Evolutionary conservation across 2,113 vertebrate species (phyloP).

Genomic region (Eudorcas thomsonii): DNA sequence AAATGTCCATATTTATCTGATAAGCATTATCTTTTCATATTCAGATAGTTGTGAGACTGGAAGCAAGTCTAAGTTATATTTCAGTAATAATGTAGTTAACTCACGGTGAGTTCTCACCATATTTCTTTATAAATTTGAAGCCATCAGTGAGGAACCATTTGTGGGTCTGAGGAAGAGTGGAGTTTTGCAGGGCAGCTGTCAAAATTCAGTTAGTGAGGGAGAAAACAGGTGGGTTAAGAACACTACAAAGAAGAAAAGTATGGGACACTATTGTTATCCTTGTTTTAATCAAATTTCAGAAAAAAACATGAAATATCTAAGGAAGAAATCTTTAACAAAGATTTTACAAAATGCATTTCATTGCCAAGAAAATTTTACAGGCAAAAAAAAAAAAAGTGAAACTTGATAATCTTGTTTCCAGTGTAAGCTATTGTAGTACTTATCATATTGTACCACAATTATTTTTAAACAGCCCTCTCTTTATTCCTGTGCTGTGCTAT

Average conservation of each 20-base stretch:
- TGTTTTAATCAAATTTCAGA: neutral
- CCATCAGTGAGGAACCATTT: neutral
- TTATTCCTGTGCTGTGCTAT: neutral
- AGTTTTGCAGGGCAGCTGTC: neutral
- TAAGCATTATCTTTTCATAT: neutral
- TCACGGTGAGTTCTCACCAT: neutral
- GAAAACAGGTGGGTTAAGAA: neutral
- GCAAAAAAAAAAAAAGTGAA: neutral
- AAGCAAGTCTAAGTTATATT: neutral
- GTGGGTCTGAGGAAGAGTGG: neutral
- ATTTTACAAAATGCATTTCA: neutral
- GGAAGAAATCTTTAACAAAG: neutral
- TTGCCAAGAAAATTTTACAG: neutral
- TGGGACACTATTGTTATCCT: neutral
- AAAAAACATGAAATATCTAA: neutral
- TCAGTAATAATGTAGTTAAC: neutral
- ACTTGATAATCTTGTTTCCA: neutral
- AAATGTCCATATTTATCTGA: neutral
- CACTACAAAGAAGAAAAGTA: neutral
- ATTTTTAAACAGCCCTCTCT: neutral
- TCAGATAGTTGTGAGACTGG: neutral
- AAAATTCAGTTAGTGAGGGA: neutral
- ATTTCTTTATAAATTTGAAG: neutral
- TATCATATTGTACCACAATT: neutral
- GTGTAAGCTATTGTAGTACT: neutral